Conservation (phyloP, 2,888 invertebrate genomes). For the Nebria salina region DNA sequence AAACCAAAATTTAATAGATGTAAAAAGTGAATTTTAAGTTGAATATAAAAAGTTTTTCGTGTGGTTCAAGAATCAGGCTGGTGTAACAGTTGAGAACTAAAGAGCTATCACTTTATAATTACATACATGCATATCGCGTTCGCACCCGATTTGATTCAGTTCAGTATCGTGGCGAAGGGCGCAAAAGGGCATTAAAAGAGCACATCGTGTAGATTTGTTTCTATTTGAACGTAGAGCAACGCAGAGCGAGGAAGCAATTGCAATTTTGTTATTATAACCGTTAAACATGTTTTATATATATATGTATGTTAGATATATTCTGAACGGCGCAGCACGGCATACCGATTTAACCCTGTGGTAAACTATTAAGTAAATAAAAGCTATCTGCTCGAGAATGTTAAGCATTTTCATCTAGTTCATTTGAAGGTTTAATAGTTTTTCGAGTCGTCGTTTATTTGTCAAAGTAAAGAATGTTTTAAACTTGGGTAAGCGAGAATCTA, state of each 20-base stretch:
- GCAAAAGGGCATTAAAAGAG: neutral
- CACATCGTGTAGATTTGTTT: neutral
- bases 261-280: too few relatives aligned
- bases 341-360: too few relatives aligned
- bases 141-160: constrained; percentile 12
- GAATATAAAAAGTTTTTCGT: constrained; percentile 8
- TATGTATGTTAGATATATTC: neutral
- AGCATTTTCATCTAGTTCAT: constrained; percentile 1
- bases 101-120: constrained; percentile 17
- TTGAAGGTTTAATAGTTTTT: constrained; percentile 1
- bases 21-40: constrained; percentile 19
- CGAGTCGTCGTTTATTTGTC: neutral
- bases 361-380: neutral
- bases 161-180: neutral
- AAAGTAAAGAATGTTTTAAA: neutral
- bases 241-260: too few relatives aligned
- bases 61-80: neutral
- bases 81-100: neutral
- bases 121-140: neutral
- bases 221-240: neutral
- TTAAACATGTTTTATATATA: too few relatives aligned
- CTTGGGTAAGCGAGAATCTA: neutral
- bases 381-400: neutral
- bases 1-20: constrained; percentile 19
- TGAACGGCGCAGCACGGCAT: neutral